A percentile compares a stretch with the other conserved stretches of the same genome.
Evolutionary conservation across 2,113 vertebrate species (phyloP).

Genomic region (Upupa epops): DNA sequence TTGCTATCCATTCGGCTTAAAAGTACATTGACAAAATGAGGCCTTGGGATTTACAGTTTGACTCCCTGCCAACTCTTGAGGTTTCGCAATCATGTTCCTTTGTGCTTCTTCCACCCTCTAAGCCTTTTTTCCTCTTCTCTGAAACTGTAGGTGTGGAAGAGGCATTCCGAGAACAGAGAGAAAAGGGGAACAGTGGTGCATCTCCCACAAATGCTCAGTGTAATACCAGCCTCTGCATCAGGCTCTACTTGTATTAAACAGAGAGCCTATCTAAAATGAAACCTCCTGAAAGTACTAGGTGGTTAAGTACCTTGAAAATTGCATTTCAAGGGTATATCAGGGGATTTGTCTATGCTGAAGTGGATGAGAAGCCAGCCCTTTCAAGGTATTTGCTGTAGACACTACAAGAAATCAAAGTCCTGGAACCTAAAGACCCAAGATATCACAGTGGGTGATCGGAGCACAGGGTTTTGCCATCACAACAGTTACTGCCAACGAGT

Average conservation of each 20-base stretch:
- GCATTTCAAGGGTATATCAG: slow-evolving; percentile 34
- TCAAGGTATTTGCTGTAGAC: slow-evolving; percentile 37
- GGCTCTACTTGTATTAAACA: not conserved
- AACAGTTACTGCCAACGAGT: not conserved
- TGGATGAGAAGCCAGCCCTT: slow-evolving; percentile 31
- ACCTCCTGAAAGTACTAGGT: slow-evolving; percentile 26
- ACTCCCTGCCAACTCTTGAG: not conserved
- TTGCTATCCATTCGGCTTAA: not conserved
- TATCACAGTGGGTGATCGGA: slow-evolving; percentile 19
- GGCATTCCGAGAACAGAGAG: not conserved
- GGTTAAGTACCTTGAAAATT: slow-evolving; percentile 53
- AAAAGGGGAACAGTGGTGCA: not conserved
- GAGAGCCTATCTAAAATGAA: slow-evolving; percentile 22
- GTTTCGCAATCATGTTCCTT: not conserved
- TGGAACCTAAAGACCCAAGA: slow-evolving; percentile 5
- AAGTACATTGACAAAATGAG: not conserved
- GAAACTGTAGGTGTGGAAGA: not conserved
- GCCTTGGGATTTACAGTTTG: not conserved
- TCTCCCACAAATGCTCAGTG: not conserved
- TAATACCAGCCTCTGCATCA: not conserved
- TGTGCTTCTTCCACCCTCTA: not conserved
- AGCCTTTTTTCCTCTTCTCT: not conserved
- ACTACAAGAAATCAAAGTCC: slow-evolving; percentile 53
- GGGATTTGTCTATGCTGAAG: slow-evolving; percentile 44
- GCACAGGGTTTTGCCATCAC: not conserved